Evolutionary conservation across 1,140 invertebrate species (phyloP), one percentile per base, ranked within the genome.

Genomic region (Aphelinus atriplicis): DNA sequence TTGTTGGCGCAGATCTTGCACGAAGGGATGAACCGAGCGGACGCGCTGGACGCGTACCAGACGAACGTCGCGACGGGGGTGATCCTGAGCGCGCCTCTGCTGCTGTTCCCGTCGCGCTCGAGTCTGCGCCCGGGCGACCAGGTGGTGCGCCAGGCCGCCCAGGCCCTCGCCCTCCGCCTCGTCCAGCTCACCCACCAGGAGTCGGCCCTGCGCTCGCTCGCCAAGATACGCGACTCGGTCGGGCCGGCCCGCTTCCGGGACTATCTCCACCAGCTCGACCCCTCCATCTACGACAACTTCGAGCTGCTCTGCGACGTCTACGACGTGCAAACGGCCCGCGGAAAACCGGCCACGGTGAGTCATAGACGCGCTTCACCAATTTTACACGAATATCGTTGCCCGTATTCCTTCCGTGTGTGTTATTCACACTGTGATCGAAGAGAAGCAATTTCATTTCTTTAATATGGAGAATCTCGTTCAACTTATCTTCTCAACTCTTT

Each of bases 151-250:
- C 81, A 84, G 56, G 79, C 90, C 1, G 90, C 93, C 47, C 87
- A 90, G 73, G 88, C 90, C 1, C 84, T 94, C 26, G 90, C 91
- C 1, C 89, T 91, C n/a, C 92, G 91, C 81, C 84, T 94, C 73
- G 89, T 90, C 2, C 92, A 94, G 77, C 87, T 91, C 0, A 84
- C 90, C 0, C 92, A 93, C 78, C 92, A 92, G 83, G 93, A 94
- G 81, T 90, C 92, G 1, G 91, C 91, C 0, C 79, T 94, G 0
- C 89, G 91, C 63, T 91, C 93, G 1, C 81, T 94, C 7, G 84
- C 90, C 7, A 92, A 93, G 85, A 90, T 94, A 48, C 88, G 90
- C 10, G 90, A 93, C 57, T 83, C 90, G 0, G 87, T 94, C 43
- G 93, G 93, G 1, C 81, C 84, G 1, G 83, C 89, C n/a, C 90